Base-by-base conservation (phyloP, 1,140 invertebrate species). In the Stegodyphus dumicola region DNA sequence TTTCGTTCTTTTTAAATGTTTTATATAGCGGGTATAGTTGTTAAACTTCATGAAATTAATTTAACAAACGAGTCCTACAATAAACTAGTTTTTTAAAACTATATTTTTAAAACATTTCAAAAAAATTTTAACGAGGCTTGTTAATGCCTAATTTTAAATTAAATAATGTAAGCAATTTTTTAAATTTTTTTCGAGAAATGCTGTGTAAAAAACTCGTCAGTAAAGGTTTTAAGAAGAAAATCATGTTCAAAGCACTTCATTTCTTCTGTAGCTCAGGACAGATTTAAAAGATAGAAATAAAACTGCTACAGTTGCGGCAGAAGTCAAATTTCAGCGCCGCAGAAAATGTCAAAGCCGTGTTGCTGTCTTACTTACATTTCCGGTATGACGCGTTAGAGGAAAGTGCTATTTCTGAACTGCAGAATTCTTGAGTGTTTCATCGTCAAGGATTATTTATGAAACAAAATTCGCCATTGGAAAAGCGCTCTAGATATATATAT, bases 361-460 rank as follows among this genome's bases (percentile, higher is more conserved):
- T 33, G 6, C 7, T 49, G 33, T 51, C 13, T 77, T 67, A 17
- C 10, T 67, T 65, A 77, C 75, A 77, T 77, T 77, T 77, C 75
- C 75, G 75, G 75, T 66, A 77, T 77, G 75, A 77, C 75, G 75
- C 75, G 60, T 17, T 66, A 3, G 60, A 53, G 75, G 60, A 77
- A 60, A 60, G 15, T 65, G 17, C 75, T 77, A 77, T 77, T 77
- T 77, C 75, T 49, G 60, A 77, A 66, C 11, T 18, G 15, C n/a
- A 49, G 54, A 76, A 66, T 66, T 77, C 75, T 64, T 7, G 60
- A 13, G 11, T 65, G 33, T 77, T 77, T 65, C 73, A 51, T 13
- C 33, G 6, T 9, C 5, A 13, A 10, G 18, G 52, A 77, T 65
- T 77, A 66, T 77, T 67, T 15, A 18, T 67, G 18, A 67, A 77